phyloP scores from a whole-genome alignment of 2,888 invertebrate species.

The Tolmerus cingulatus region DNA sequence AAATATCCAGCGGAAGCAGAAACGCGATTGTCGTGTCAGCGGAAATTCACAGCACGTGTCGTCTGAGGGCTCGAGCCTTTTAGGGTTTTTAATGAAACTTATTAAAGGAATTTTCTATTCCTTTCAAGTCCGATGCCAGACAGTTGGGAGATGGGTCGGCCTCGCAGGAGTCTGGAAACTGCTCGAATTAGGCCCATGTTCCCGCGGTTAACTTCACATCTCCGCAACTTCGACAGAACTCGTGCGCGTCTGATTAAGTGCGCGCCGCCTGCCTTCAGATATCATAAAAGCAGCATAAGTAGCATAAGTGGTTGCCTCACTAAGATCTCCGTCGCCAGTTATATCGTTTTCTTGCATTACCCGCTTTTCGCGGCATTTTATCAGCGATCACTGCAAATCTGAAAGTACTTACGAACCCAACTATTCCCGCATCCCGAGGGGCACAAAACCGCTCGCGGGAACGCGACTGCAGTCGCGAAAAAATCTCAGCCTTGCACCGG shows the following conservation, averaged over 20 bases:
- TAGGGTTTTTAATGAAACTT: neutral
- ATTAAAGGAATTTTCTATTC: neutral
- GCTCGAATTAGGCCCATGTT: neutral
- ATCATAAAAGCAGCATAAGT: neutral
- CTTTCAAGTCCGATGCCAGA: neutral
- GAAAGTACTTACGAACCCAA: neutral
- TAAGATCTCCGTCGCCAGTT: neutral
- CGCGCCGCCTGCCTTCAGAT: neutral
- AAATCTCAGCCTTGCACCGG: neutral
- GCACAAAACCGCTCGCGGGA: neutral
- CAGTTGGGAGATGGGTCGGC: neutral
- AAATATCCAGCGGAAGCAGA: neutral
- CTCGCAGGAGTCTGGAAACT: neutral
- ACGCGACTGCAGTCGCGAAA: neutral
- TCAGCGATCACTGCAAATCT: neutral
- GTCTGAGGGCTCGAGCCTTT: neutral
- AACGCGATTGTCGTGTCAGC: neutral
- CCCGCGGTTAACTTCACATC: neutral
- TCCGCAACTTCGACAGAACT: neutral
- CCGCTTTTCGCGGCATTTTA: neutral
- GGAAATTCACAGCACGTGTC: slow-evolving; percentile 9
- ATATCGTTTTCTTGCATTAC: neutral
- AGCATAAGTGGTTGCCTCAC: neutral
- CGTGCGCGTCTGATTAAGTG: neutral
- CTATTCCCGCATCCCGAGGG: too few species aligned